Percentiles rank a stretch among this genome's conserved stretches.
These are phyloP conservation scores for Chrysolina americana DNA, from an alignment of 2,888 invertebrate species.

Conservation along the genomic window DNA sequence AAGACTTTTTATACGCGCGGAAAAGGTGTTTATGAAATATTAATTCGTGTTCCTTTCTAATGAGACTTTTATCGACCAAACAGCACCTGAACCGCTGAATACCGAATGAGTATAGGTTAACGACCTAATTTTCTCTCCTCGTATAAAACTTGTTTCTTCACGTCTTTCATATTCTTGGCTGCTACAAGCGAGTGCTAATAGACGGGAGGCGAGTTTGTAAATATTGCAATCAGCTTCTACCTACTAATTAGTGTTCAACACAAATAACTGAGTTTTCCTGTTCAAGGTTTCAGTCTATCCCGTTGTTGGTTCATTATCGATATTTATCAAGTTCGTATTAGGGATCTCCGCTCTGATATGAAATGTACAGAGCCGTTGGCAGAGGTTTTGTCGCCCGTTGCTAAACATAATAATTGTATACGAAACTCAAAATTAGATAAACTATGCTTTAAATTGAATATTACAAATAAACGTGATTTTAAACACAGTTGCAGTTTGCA, in stretches of 20 bases:
- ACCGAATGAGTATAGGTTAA: slow-evolving; percentile 37
- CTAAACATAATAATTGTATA: too few species aligned
- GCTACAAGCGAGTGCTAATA: slow-evolving; percentile 6
- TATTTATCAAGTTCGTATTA: not conserved
- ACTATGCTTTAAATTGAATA: too few species aligned
- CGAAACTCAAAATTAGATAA: too few species aligned
- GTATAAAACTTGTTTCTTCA: slow-evolving; percentile 44
- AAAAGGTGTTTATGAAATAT: slow-evolving; percentile 39
- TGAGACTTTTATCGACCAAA: slow-evolving; percentile 35
- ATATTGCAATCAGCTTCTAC: slow-evolving; percentile 12
- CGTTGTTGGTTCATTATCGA: not conserved
- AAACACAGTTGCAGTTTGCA: too few species aligned
- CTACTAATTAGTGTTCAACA: not conserved
- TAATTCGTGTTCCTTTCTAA: slow-evolving; percentile 38
- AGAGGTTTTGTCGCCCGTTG: not conserved
- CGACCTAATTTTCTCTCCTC: slow-evolving; percentile 39
- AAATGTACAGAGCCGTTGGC: not conserved
- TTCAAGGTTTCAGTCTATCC: not conserved
- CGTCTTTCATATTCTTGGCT: slow-evolving; percentile 39
- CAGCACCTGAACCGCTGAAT: not conserved
- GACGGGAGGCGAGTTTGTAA: slow-evolving; percentile 13
- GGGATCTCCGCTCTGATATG: too few species aligned
- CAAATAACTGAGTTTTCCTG: slow-evolving; percentile 9
- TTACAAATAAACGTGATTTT: too few species aligned
- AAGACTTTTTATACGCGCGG: not conserved